These are phyloP conservation scores for Enteromius paludinosus DNA, from an alignment of 2,797 vertebrate species.

Conservation along the genomic window DNA sequence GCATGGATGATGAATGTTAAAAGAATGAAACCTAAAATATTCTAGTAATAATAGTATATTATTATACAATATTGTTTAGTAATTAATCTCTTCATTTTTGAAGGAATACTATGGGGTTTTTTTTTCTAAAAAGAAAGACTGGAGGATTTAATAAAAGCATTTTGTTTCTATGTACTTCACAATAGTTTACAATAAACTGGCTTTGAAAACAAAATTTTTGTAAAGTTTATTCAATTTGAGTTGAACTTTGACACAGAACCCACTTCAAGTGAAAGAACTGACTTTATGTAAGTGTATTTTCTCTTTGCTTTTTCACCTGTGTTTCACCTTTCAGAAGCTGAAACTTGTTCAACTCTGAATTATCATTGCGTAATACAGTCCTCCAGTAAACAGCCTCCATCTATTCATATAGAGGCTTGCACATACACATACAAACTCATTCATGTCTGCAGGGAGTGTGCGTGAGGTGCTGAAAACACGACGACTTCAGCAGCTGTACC, in stretches of 20 bases:
- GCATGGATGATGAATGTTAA: too few relatives aligned
- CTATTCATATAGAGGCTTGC: not conserved
- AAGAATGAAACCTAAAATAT: too few relatives aligned
- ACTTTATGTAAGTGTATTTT: not conserved
- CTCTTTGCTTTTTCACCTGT: not conserved
- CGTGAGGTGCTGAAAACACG: not conserved
- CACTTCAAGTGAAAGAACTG: not conserved
- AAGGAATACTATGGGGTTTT: not conserved
- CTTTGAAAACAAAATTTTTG: not conserved
- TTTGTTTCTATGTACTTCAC: not conserved
- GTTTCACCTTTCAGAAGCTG: not conserved
- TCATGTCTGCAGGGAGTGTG: not conserved
- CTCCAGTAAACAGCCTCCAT: conserved; percentile 5
- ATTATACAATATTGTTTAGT: not conserved
- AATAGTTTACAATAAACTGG: not conserved
- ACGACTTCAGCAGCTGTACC: conserved; percentile 43
- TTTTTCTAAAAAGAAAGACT: not conserved
- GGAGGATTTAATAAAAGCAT: not conserved
- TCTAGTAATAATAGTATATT: not conserved
- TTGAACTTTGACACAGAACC: not conserved
- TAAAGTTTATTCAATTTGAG: not conserved
- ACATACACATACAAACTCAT: not conserved
- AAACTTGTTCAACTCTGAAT: not conserved
- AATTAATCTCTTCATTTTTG: not conserved
- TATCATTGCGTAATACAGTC: not conserved